Conservation (phyloP, 2,113 vertebrate species). For the Brachionichthys hirsutus region DNA sequence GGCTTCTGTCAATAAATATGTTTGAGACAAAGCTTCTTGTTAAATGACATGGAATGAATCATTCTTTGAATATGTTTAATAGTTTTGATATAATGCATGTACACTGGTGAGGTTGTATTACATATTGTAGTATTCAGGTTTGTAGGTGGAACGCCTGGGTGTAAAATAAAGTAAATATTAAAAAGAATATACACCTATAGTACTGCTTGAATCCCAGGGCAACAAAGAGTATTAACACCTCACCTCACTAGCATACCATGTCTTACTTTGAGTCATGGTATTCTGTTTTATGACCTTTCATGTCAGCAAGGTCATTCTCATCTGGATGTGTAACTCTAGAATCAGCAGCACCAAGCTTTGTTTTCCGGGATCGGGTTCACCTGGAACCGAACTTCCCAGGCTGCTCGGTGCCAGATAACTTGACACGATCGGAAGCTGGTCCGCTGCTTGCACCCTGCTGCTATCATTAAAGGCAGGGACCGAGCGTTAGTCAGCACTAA, state of each 20-base stretch:
- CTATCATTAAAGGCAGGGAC: constrained; percentile 62
- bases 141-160: no score
- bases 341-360: constrained; percentile 39
- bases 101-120: background rate
- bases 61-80: constrained; percentile 11
- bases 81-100: background rate
- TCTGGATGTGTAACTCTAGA: constrained; percentile 43
- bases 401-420: constrained; percentile 60
- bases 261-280: background rate
- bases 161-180: no score
- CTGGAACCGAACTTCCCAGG: constrained; percentile 62
- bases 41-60: constrained; percentile 31
- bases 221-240: background rate
- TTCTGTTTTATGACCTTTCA: constrained; percentile 14
- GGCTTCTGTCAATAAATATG: constrained; percentile 49
- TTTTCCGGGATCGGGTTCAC: constrained; percentile 70
- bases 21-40: constrained; percentile 26
- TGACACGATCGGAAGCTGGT: constrained; percentile 48
- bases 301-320: constrained; percentile 29
- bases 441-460: constrained; percentile 15
- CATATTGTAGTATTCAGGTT: no score
- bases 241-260: background rate
- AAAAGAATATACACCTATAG: no score
- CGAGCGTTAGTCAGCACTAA: constrained; percentile 70
- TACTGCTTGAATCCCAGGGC: no score